Percentiles rank a stretch among this genome's conserved stretches.
These are phyloP conservation scores for Arion vulgaris DNA, from an alignment of 1,140 invertebrate species.

Conservation along the genomic window DNA sequence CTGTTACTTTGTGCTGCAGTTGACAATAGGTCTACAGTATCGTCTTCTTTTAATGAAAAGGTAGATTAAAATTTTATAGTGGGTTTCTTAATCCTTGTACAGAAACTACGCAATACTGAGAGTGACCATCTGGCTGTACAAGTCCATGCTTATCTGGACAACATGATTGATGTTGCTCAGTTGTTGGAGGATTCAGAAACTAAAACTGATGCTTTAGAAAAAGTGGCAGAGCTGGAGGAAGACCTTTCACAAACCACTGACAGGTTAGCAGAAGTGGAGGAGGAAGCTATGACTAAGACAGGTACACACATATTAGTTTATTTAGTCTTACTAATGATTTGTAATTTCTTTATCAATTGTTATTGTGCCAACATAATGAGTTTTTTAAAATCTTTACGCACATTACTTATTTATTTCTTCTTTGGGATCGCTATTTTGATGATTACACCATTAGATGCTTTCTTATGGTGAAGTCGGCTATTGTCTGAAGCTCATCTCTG, in stretches of 20 bases:
- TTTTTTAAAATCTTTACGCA: too few relatives aligned
- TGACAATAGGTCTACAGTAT: too few relatives aligned
- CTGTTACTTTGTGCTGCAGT: too few relatives aligned
- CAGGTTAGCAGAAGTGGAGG: constrained; percentile 79
- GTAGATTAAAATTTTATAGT: too few relatives aligned
- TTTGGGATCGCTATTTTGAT: too few relatives aligned
- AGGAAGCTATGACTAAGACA: constrained; percentile 83
- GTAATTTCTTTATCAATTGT: too few relatives aligned
- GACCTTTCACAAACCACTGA: constrained; percentile 86
- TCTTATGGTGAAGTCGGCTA: too few relatives aligned
- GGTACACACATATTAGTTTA: constrained; percentile 35
- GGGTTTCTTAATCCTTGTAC: not conserved
- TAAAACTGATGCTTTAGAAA: constrained; percentile 93
- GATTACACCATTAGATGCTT: too few relatives aligned
- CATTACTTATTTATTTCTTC: too few relatives aligned
- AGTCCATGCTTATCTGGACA: constrained; percentile 98
- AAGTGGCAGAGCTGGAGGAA: constrained; percentile 92
- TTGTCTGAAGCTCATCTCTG: too few relatives aligned
- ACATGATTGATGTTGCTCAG: constrained; percentile 97
- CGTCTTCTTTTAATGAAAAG: too few relatives aligned
- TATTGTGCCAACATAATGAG: too few relatives aligned
- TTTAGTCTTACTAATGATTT: not conserved
- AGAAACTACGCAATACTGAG: constrained; percentile 90
- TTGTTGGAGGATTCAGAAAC: constrained; percentile 98
- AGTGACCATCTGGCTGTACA: constrained; percentile 95